These are phyloP conservation scores for Drosophila recens DNA, from an alignment of 2,888 invertebrate genomes.

Conservation along the genomic window DNA sequence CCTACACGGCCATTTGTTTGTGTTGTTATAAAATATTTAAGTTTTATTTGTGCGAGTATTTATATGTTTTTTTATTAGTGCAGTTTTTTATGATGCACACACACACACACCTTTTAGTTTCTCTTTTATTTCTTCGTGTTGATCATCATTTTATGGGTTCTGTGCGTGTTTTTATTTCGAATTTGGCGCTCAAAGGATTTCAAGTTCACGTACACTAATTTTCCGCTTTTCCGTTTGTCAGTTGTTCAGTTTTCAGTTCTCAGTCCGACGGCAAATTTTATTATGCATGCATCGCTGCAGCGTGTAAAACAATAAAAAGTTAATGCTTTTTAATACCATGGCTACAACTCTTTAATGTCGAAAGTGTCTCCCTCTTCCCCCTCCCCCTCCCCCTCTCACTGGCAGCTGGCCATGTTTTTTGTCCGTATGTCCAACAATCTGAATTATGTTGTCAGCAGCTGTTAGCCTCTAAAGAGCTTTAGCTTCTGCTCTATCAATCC, in stretches of 20 bases:
- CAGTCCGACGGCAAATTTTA: constrained; percentile 28
- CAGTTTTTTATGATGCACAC: constrained; percentile 66
- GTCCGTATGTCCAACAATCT: constrained; percentile 47
- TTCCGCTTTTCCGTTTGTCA: constrained; percentile 16
- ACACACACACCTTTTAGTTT: constrained; percentile 36
- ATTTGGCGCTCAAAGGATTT: constrained; percentile 79
- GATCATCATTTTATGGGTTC: constrained; percentile 70
- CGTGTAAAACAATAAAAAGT: constrained; percentile 68
- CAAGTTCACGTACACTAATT: constrained; percentile 79
- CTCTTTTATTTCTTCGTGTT: constrained; percentile 30
- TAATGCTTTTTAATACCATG: constrained; percentile 65
- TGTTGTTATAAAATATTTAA: constrained; percentile 40
- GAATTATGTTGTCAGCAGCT: constrained; percentile 84
- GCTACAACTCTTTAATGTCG: constrained; percentile 76
- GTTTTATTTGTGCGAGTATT: constrained; percentile 53
- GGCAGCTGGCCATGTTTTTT: constrained; percentile 51
- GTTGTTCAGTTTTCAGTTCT: not conserved
- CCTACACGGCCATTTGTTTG: constrained; percentile 51
- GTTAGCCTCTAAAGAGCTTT: constrained; percentile 56
- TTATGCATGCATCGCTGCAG: constrained; percentile 42
- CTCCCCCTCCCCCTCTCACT: not conserved
- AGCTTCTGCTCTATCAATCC: constrained; percentile 9
- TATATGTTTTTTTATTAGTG: constrained; percentile 62
- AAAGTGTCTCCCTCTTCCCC: not conserved
- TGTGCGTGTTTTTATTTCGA: constrained; percentile 77